These are phyloP conservation scores for Orchesellides sinensis DNA, from an alignment of 2,888 invertebrate species.

Conservation along the genomic window DNA sequence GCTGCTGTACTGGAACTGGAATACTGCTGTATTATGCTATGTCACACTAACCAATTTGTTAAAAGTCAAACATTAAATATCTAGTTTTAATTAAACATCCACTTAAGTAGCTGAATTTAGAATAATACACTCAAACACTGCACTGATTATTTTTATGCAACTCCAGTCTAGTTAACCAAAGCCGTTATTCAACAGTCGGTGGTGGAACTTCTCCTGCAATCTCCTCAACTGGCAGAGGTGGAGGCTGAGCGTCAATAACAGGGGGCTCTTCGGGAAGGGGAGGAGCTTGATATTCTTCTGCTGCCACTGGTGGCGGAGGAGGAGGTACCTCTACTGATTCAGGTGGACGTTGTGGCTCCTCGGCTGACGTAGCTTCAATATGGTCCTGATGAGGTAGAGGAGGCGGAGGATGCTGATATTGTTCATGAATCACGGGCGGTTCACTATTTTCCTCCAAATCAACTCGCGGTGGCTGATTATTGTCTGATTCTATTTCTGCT, in stretches of 20 bases:
- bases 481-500: background rate
- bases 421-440: conserved; percentile 19
- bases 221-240: background rate
- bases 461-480: background rate
- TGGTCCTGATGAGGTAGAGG: too few species aligned
- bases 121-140: too few species aligned
- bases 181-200: background rate
- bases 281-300: background rate
- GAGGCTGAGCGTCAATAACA: background rate
- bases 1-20: too few species aligned
- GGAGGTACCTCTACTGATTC: background rate
- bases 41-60: too few species aligned
- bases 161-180: too few species aligned
- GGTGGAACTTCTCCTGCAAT: background rate
- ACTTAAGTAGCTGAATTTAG: too few species aligned
- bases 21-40: too few species aligned
- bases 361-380: too few species aligned
- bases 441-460: conserved; percentile 3
- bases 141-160: too few species aligned
- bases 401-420: background rate
- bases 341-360: background rate
- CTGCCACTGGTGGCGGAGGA: background rate
- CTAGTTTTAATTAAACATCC: too few species aligned
- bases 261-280: background rate
- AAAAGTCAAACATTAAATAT: too few species aligned